Evolutionary conservation across 1,140 invertebrate species (phyloP), one percentile per base, ranked within the genome.

Genomic region (Bombus superbus): DNA sequence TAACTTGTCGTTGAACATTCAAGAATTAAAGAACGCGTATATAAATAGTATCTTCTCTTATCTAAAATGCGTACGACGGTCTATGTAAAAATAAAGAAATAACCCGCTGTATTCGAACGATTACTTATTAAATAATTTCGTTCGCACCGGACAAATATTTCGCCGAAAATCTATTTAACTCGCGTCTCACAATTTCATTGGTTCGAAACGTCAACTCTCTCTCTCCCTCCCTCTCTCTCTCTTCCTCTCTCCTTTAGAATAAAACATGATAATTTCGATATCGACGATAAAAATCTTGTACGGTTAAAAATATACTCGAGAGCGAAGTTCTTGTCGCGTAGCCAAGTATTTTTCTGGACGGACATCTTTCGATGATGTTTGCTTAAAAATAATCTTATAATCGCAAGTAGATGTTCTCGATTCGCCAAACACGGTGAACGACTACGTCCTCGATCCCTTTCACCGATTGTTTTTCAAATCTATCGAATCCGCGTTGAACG

Each of bases 11-110:
- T 87, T 85, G 77, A 87, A 90, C 78, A 72, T 80, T 76, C 47
- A 64, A 66, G 77, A 68, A 74, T 71, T 80, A 82, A 74, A 79
- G 73, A 89, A 85, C 88, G 81, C 86, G 86, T 85, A 81, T 90
- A 90, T 90, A 90, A 88, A 90, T 90, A 90, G 73, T 82, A 88
- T 44, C 42, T 87, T 66, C 66, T 22, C 62, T 89, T 89, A 75
- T 76, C 71, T 85, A 89, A 89, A 80, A 81, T 47, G 25, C 75
- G 62, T 84, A 74, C 79, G 86, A 88, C 53, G 75, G 28, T 8
- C 38, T 22, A 38, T 88, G 84, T 87, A 81, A 89, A 87, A 77
- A 82, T 40, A 89, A 85, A 85, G 75, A 85, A 83, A 87, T 81
- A 79, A 79, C 15, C 76, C 69, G 84, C 57, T 76, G 40, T 72